These are phyloP conservation scores for Leptinotarsa texana DNA, from an alignment of 1,140 invertebrate genomes.

Conservation along the genomic window DNA sequence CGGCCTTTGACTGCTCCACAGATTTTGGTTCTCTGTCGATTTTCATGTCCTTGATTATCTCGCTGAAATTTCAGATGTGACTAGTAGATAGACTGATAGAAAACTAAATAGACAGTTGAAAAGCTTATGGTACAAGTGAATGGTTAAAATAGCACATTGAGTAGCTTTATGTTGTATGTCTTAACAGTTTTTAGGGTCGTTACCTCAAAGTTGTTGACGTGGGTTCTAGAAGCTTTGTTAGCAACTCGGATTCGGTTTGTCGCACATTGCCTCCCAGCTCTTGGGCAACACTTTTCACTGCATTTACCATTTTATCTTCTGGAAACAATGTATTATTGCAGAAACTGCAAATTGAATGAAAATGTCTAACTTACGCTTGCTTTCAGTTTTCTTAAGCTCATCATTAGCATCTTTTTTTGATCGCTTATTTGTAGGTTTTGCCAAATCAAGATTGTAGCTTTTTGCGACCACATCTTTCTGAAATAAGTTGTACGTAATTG, in stretches of 20 bases:
- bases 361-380: conserved; percentile 36
- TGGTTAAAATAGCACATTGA: too few relatives aligned
- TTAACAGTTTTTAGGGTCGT: conserved; percentile 18
- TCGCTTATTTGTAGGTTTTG: conserved; percentile 43
- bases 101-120: too few relatives aligned
- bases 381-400: conserved; percentile 33
- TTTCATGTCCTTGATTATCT: conserved; percentile 74
- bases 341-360: background rate
- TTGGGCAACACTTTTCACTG: conserved; percentile 71
- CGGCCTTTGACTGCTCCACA: conserved; percentile 39
- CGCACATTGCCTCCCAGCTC: conserved; percentile 66
- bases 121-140: too few relatives aligned
- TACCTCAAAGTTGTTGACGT: conserved; percentile 7
- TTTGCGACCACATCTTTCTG: conserved; percentile 30
- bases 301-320: conserved; percentile 56
- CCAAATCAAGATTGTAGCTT: conserved; percentile 39
- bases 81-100: background rate
- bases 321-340: conserved; percentile 11
- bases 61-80: conserved; percentile 56
- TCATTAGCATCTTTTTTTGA: conserved; percentile 28
- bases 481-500: conserved; percentile 7
- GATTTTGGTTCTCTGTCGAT: conserved; percentile 63
- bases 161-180: conserved; percentile 43
- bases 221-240: conserved; percentile 64
- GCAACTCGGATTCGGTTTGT: conserved; percentile 74